Evolutionary conservation across 2,113 vertebrate genomes (phyloP).

Genomic region (Triplophysa dalaica): DNA sequence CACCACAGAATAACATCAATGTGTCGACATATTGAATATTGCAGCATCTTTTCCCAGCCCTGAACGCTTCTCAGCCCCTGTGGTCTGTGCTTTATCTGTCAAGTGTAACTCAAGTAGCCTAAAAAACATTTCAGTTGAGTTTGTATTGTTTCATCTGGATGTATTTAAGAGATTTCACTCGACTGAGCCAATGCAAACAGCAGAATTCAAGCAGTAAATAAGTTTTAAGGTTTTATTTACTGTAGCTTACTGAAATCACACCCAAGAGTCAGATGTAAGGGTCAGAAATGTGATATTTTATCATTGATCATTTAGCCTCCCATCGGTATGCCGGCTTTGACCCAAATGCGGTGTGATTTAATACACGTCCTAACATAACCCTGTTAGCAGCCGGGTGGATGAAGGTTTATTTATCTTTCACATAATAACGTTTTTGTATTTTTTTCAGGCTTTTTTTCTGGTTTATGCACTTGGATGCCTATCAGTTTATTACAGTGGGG

Average conservation of each 20-base stretch:
- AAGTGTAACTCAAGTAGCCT: background rate
- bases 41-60: constrained; percentile 9
- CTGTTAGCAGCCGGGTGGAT: background rate
- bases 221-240: background rate
- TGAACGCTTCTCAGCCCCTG: background rate
- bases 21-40: background rate
- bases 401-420: background rate
- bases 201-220: background rate
- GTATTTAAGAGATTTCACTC: background rate
- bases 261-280: constrained; percentile 29
- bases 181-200: constrained; percentile 49
- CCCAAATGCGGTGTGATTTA: background rate
- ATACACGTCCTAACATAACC: constrained; percentile 22
- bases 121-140: constrained; percentile 21
- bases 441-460: constrained; percentile 91
- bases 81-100: constrained; percentile 23
- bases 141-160: constrained; percentile 54
- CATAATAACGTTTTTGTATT: constrained; percentile 9
- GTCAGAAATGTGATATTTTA: background rate
- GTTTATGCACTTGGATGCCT: constrained; percentile 90
- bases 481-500: constrained; percentile 82
- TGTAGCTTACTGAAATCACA: constrained; percentile 37
- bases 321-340: background rate
- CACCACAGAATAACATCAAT: background rate
- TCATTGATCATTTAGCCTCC: constrained; percentile 9